Percentiles rank a stretch among this genome's conserved stretches.
Evolutionary conservation across 2,113 vertebrate genomes (phyloP).

Genomic region (Benitochromis conjunctus): DNA sequence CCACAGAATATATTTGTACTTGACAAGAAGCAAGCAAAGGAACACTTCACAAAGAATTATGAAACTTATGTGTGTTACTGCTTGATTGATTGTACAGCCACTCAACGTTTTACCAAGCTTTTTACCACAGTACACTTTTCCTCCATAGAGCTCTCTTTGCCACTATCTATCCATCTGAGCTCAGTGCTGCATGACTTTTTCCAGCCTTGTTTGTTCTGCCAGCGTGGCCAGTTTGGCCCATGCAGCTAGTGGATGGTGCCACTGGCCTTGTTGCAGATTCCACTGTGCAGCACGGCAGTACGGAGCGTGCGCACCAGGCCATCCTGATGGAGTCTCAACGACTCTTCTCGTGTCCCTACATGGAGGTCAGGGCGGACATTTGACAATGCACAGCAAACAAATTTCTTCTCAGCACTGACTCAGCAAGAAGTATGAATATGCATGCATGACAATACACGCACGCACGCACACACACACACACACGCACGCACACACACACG

Average conservation of each 20-base stretch:
- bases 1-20: neutral
- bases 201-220: slow-evolving; percentile 18
- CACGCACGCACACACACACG: neutral
- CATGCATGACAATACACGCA: no score
- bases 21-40: neutral
- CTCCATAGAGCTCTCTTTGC: neutral
- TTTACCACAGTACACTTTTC: neutral
- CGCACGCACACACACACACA: no score
- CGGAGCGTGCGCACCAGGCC: neutral
- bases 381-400: slow-evolving; percentile 38
- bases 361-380: slow-evolving; percentile 47
- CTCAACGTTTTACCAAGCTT: neutral
- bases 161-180: slow-evolving; percentile 10
- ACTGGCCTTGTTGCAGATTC: neutral
- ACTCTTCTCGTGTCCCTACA: slow-evolving; percentile 28
- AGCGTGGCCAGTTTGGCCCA: slow-evolving; percentile 41
- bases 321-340: slow-evolving; percentile 2
- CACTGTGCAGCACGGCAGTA: neutral
- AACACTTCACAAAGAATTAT: no score
- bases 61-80: neutral
- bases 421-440: slow-evolving; percentile 23
- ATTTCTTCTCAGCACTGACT: slow-evolving; percentile 44
- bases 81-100: neutral
- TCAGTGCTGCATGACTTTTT: neutral
- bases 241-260: neutral